These are phyloP conservation scores for Caenorhabditis latens DNA, from an alignment of 1,140 invertebrate genomes.

Conservation along the genomic window DNA sequence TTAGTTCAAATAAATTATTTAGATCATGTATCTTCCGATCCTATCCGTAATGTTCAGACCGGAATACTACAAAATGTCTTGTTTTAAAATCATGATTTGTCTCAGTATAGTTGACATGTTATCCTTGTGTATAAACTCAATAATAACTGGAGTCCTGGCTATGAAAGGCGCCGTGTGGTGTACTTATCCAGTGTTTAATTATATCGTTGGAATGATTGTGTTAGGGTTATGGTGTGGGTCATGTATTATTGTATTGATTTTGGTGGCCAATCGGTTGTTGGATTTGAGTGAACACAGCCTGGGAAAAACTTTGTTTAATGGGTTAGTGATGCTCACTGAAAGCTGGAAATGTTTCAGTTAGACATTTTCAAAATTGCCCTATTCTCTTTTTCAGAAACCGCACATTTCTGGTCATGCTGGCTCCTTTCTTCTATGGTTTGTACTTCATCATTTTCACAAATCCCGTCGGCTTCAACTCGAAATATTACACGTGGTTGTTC, in stretches of 20 bases:
- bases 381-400: neutral
- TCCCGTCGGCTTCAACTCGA: constrained; percentile 1
- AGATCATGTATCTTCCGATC: neutral
- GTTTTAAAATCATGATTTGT: constrained; percentile 2
- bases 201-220: neutral
- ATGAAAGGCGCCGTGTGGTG: neutral
- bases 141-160: neutral
- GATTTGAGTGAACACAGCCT: neutral
- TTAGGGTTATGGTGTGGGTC: neutral
- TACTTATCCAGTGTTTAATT: neutral
- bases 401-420: neutral
- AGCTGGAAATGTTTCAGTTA: neutral
- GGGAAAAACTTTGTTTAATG: neutral
- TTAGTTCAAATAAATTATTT: neutral
- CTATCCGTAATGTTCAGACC: neutral
- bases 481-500: constrained; percentile 23
- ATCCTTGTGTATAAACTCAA: neutral
- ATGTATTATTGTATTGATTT: neutral
- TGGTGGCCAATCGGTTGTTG: neutral
- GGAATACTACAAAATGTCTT: neutral
- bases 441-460: neutral
- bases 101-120: neutral
- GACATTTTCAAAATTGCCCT: too few relatives aligned
- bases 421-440: neutral
- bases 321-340: neutral